phyloP scores from a whole-genome alignment of 2,113 vertebrate species.

The human region DNA sequence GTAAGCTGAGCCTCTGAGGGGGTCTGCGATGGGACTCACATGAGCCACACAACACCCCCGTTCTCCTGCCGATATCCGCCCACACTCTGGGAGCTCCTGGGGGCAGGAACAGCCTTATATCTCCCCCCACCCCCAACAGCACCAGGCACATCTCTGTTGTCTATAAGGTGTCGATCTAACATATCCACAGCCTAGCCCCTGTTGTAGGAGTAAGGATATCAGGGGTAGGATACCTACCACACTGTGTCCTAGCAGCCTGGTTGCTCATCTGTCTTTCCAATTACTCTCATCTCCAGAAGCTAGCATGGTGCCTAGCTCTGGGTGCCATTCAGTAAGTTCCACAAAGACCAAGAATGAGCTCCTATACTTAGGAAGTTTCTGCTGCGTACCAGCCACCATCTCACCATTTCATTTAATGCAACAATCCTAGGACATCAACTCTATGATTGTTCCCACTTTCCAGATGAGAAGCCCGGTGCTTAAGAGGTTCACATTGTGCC shows the following conservation, averaged over 20 bases:
- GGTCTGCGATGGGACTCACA: accelerated
- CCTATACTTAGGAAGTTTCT: not conserved
- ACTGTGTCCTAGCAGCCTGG: too few species aligned
- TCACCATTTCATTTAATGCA: not conserved
- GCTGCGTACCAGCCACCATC: not conserved
- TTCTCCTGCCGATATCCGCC: accelerated
- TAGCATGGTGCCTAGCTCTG: too few species aligned
- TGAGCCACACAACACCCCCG: not conserved
- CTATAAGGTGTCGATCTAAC: too few species aligned
- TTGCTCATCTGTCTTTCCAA: not conserved
- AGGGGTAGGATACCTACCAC: too few species aligned
- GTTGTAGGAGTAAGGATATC: not conserved
- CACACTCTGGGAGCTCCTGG: not conserved
- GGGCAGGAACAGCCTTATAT: not conserved
- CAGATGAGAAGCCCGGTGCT: not conserved
- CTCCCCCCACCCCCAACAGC: accelerated
- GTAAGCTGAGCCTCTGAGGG: not conserved
- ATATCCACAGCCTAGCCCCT: not conserved
- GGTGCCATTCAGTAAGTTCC: too few species aligned
- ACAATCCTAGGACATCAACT: not conserved
- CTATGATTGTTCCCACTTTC: not conserved
- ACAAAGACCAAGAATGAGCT: not conserved
- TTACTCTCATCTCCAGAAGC: not conserved
- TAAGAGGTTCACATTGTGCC: not conserved
- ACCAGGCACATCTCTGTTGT: not conserved